Conservation (phyloP, 2,113 vertebrate species). For the Mobula birostris region DNA sequence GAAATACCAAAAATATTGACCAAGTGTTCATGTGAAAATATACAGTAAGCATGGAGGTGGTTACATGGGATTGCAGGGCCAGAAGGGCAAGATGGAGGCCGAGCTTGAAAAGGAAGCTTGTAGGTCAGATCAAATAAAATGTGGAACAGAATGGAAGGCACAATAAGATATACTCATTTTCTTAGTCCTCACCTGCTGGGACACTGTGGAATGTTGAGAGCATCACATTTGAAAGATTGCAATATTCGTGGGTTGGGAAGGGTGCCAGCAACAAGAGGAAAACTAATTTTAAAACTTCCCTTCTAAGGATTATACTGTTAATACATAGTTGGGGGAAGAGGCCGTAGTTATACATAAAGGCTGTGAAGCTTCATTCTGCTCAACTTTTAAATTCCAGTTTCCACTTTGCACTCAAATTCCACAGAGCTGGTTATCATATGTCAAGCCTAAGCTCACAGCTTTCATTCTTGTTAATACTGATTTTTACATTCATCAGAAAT, state of each 20-base stretch:
- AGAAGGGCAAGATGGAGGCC: not conserved
- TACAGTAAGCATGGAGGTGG: no score
- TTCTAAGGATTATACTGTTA: not conserved
- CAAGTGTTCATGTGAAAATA: not conserved
- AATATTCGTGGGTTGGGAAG: not conserved
- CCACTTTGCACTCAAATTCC: not conserved
- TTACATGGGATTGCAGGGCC: not conserved
- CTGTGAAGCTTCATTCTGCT: not conserved
- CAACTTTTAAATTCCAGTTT: not conserved
- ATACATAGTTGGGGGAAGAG: not conserved
- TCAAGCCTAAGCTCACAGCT: not conserved
- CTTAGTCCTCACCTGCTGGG: not conserved
- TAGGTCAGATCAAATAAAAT: no score
- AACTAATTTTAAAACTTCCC: not conserved
- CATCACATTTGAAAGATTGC: not conserved
- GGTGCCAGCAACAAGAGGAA: not conserved
- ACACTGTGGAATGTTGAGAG: not conserved
- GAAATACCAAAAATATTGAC: not conserved
- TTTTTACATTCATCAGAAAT: conserved; percentile 30
- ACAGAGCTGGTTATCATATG: not conserved
- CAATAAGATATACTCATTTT: no score
- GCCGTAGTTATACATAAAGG: not conserved
- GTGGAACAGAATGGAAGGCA: no score
- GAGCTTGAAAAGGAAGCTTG: not conserved
- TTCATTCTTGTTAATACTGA: conserved; percentile 12